Base-by-base conservation (phyloP, 37 sponge, comb jelly and placozoan genomes). In the Ianthella basta region DNA sequence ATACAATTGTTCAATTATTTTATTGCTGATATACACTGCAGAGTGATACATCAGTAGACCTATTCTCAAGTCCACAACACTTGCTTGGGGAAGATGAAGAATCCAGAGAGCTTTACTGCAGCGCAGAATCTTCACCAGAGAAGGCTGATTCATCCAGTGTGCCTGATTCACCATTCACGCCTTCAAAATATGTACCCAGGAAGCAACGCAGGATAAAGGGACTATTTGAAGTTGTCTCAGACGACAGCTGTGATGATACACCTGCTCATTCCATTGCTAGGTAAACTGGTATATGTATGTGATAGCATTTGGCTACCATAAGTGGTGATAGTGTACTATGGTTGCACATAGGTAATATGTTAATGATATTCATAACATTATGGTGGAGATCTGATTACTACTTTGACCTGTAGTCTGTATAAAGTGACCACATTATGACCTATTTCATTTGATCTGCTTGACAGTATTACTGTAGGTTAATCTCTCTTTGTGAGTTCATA, bases 41-140 rank as follows among this genome's bases (percentile, higher is more conserved):
- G 59, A 57, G 59, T 57, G 59, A 57, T 18, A 57, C 15, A 57
- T 57, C 59, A 57, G 59, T 57, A 57, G 59, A 57, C 59, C 59
- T 57, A 57, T 57, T 57, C 18, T 57, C 59, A 57, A 57, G 59
- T 57, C 59, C 59, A 57, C 15, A 57, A 57, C 18, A 15, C 18
- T 57, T 57, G 59, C 59, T 57, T 57, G 59, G 59, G 59, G 59
- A 57, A 57, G 59, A 57, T 20, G 59, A 57, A 20, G 59, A 57
- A 57, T 57, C 59, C 59, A 57, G 59, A 57, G 59, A 57, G 59
- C 18, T 15, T 57, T 57, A 20, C 59, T 57, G 59, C 18, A 20
- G 18, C 15, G n/a, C n/a, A n/a, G 18, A 57, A 57, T 20, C 59
- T 18, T 57, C 59, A 57, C 59, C 59, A 57, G 59, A 57, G 59